These are phyloP conservation scores for Mythimna loreyi DNA, from an alignment of 2,888 invertebrate species.

Conservation along the genomic window DNA sequence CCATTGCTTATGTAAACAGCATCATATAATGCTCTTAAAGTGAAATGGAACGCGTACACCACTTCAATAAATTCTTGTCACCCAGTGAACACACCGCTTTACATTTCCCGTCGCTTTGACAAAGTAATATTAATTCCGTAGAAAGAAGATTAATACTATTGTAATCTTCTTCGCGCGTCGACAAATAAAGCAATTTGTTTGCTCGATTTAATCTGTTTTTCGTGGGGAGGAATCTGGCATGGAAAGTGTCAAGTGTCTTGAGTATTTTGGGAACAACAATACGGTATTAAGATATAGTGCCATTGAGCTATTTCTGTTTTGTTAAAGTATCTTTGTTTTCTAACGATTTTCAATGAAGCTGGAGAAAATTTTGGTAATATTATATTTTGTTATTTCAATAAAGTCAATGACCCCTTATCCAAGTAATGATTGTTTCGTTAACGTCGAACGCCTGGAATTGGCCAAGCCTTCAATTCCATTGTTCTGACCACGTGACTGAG, in stretches of 20 bases:
- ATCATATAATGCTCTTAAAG: background rate
- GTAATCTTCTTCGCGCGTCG: constrained; percentile 40
- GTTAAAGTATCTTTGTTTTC: background rate
- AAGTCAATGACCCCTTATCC: too few relatives aligned
- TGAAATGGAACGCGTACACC: background rate
- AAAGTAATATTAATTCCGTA: constrained; percentile 54
- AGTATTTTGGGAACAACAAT: constrained; percentile 4
- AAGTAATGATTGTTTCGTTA: too few relatives aligned
- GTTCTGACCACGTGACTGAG: too few relatives aligned
- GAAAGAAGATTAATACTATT: constrained; percentile 52
- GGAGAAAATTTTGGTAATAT: background rate
- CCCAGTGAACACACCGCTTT: constrained; percentile 27
- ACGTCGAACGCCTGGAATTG: too few relatives aligned
- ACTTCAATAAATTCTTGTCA: constrained; percentile 1
- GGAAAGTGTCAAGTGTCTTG: constrained; percentile 15
- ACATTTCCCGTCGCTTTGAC: constrained; percentile 28
- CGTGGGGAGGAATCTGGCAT: constrained; percentile 21
- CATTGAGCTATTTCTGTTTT: background rate
- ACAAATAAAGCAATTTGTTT: constrained; percentile 55
- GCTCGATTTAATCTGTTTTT: constrained; percentile 48
- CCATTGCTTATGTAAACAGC: too few relatives aligned
- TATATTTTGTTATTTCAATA: too few relatives aligned
- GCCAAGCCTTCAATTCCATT: too few relatives aligned
- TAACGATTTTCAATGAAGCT: background rate
- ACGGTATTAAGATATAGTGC: background rate